Base-by-base conservation (phyloP, 2,888 invertebrate species). In the Periphyllus acericola region DNA sequence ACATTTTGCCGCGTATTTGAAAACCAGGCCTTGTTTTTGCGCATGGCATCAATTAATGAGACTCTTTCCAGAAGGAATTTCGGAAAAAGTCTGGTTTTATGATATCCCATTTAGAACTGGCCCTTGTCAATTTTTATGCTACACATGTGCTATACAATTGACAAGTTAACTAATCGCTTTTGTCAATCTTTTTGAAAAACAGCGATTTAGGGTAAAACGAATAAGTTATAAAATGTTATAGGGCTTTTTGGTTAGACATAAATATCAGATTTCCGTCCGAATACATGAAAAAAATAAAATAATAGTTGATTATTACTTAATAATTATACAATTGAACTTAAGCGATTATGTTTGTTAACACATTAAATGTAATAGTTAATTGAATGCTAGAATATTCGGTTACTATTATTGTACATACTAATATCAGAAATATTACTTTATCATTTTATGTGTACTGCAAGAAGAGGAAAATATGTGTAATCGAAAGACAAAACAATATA, bases 141-240 rank as follows among this genome's bases (percentile, higher is more conserved):
- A 68, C 84, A 85, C 84, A 68, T 68, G 84, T 78, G 84, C 32
- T 46, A n/a, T 46, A 25, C 66, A 78, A 85, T 85, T 68, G 84
- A 85, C 84, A 78, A 68, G 78, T 78, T 85, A n/a, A 85, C 84
- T 85, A 85, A 85, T 85, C 76, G 34, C 46, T 78, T 76, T 76
- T 52, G 84, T 85, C 84, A 52, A 85, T 85, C 17, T 85, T 68
- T 78, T 78, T 11, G 34, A 25, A 46, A 84, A 32, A 75, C 17
- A 3, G 60, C 25, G 21, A 75, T 75, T 75, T 60, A 36, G 75
- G 60, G 40, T 40, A 66, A 82, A 82, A 46, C 25, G 34, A 74
- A 74, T 40, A 74, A 74, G 25, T 29, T 60, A 68, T 68, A 68
- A 68, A 68, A 68, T 8, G 25, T 60, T 21, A 2, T 25, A 60